Base-by-base conservation (phyloP, 2,888 invertebrate genomes). In the Mimas tiliae region DNA sequence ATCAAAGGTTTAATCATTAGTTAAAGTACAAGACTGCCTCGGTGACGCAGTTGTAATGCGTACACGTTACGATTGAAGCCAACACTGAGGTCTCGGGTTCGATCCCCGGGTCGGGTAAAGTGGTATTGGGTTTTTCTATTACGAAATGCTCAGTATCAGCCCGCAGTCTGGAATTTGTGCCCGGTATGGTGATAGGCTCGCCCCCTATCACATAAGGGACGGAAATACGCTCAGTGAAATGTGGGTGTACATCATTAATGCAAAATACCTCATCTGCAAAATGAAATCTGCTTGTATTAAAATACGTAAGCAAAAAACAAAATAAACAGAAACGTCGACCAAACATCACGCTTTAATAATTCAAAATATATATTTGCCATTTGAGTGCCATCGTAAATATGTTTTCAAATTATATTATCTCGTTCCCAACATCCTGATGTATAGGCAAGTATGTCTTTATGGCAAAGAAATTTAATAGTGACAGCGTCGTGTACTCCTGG, bases 331-430 rank as follows among this genome's bases (percentile, higher is more conserved):
- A 50, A 27, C 21, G 21, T 27, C 21, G 11, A 4, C 21, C n/a
- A n/a, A 48, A 48, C 48, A 14, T n/a, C 12, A 48, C 14, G n/a
- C n/a, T n/a, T 48, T 48, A 48, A 12, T 48, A 12, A 48, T 48
- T 48, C 27, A 52, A 33, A 52, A 9, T 52, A 33, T 52, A 38
- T 16, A 50, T 48, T 48, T 50, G 27, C 52, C 12, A 52, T 33
- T 27, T 8, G 19, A 50, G 19, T 19, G 50, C 12, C 50, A 9
- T 50, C 52, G 52, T 52, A 33, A 52, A 52, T 52, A 52, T 52
- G 12, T 33, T 52, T 27, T 52, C 52, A 52, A 52, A 52, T 52
- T 1, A 52, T 52, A 52, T 33, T 52, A 52, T 52, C 52, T 52
- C 21, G 51, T 52, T 12, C 11, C 11, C 27, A 27, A 52, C 33